phyloP scores from a whole-genome alignment of 2,888 invertebrate genomes.

The Tenthredo scrophulariae region DNA sequence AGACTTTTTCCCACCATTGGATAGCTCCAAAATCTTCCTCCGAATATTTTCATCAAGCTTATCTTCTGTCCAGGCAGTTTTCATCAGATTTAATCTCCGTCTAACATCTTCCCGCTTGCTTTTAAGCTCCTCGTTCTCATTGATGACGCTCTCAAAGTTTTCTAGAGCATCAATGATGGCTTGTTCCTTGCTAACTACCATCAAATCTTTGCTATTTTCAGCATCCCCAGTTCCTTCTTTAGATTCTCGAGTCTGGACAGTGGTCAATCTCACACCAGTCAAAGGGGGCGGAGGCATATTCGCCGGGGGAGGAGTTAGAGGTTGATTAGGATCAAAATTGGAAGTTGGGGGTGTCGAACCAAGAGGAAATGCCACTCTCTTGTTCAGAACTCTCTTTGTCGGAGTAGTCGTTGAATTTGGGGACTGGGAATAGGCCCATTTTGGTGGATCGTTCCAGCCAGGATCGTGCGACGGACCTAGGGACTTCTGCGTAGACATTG shows the following conservation, averaged over 20 bases:
- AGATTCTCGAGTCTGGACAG: slow-evolving; percentile 59
- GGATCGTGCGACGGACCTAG: slow-evolving; percentile 71
- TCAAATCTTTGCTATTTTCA: background rate
- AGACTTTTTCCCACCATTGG: slow-evolving; percentile 78
- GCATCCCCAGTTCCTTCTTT: background rate
- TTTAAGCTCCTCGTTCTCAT: slow-evolving; percentile 60
- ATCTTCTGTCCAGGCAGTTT: slow-evolving; percentile 81
- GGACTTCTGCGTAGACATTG: slow-evolving; percentile 70
- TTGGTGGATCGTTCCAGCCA: slow-evolving; percentile 77
- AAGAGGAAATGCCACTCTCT: slow-evolving; percentile 74
- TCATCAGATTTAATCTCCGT: slow-evolving; percentile 80
- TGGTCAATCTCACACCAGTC: slow-evolving; percentile 60
- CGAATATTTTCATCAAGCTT: slow-evolving; percentile 80
- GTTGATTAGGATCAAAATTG: slow-evolving; percentile 49
- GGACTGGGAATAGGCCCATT: slow-evolving; percentile 67
- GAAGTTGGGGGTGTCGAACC: slow-evolving; percentile 60
- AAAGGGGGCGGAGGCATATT: slow-evolving; percentile 65
- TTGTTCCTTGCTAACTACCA: slow-evolving; percentile 63
- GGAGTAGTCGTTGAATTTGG: slow-evolving; percentile 60
- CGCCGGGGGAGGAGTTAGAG: slow-evolving; percentile 52
- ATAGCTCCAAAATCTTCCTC: slow-evolving; percentile 79
- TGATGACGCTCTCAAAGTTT: slow-evolving; percentile 66
- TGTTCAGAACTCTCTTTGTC: slow-evolving; percentile 72
- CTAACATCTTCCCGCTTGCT: slow-evolving; percentile 78
- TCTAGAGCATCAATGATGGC: slow-evolving; percentile 63